Conservation (phyloP, 2,888 invertebrate genomes). For the Archaeoteleia sp. region DNA sequence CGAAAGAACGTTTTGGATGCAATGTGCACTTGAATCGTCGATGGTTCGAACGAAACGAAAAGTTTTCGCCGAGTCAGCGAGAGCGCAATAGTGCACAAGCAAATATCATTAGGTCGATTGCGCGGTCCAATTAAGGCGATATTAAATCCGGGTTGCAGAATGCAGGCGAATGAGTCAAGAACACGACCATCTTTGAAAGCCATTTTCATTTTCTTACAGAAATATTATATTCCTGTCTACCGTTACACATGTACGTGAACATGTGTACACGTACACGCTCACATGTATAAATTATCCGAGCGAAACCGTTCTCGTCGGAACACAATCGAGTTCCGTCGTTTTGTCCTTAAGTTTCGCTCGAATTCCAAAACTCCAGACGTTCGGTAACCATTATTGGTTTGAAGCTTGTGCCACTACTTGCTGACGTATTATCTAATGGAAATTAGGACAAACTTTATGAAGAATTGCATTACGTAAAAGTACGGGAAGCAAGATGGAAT, state of each 20-base stretch:
- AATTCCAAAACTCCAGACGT: conserved; percentile 42
- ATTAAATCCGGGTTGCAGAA: conserved; percentile 1
- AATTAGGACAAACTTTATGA: conserved; percentile 45
- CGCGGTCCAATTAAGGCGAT: conserved; percentile 26
- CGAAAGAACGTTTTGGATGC: no score
- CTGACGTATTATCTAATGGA: conserved; percentile 48
- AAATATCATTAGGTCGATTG: conserved; percentile 37
- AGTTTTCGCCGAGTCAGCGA: neutral
- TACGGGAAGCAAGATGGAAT: conserved; percentile 21
- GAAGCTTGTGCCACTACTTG: conserved; percentile 32
- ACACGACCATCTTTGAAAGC: conserved; percentile 3
- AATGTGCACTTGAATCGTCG: no score
- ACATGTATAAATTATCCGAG: no score
- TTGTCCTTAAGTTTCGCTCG: conserved; percentile 41
- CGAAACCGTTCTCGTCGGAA: conserved; percentile 10
- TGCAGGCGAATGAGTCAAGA: neutral
- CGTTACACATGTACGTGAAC: neutral
- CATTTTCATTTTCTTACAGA: conserved; percentile 29
- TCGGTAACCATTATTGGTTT: conserved; percentile 29
- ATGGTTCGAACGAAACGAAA: no score
- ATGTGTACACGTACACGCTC: neutral
- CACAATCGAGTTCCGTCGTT: conserved; percentile 41
- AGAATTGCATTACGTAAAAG: conserved; percentile 39
- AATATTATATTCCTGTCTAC: conserved; percentile 22
- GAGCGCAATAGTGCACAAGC: conserved; percentile 8